A percentile compares a stretch with the other conserved stretches of the same genome.
These are phyloP conservation scores for Tragopan temminckii DNA, from an alignment of 2,797 vertebrate species.

Conservation along the genomic window DNA sequence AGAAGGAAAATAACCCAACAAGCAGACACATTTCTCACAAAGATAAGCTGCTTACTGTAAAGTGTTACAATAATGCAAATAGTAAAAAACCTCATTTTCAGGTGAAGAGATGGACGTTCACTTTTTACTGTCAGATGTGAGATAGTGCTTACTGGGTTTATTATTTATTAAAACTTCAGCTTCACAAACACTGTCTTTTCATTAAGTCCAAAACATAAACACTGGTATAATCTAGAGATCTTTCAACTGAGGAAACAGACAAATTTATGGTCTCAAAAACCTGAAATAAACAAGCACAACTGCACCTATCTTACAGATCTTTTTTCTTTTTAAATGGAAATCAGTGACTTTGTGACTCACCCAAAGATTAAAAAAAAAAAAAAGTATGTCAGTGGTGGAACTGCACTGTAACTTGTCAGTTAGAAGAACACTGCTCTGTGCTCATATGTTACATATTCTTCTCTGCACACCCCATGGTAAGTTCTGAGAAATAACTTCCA, in stretches of 20 bases:
- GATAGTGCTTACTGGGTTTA: background rate
- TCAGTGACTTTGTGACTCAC: background rate
- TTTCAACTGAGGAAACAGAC: background rate
- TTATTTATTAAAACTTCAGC: background rate
- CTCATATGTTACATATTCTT: background rate
- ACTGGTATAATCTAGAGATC: background rate
- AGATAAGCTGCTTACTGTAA: constrained; percentile 5
- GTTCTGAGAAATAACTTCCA: background rate
- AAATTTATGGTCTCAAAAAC: background rate
- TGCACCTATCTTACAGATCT: background rate
- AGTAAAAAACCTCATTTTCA: constrained; percentile 25
- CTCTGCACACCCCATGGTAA: no score
- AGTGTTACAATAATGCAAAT: constrained; percentile 45
- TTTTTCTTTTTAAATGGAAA: background rate
- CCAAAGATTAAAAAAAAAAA: background rate
- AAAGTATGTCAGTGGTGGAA: background rate
- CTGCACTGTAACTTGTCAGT: accelerated
- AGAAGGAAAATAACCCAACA: constrained; percentile 35
- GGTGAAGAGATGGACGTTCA: constrained; percentile 23
- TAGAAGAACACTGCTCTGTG: background rate
- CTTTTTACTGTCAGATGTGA: constrained; percentile 45
- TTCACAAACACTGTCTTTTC: background rate
- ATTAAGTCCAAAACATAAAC: background rate
- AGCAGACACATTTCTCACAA: background rate
- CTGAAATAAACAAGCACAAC: background rate